These are phyloP conservation scores for Neopelma chrysocephalum DNA, from an alignment of 2,797 vertebrate genomes.

Conservation along the genomic window DNA sequence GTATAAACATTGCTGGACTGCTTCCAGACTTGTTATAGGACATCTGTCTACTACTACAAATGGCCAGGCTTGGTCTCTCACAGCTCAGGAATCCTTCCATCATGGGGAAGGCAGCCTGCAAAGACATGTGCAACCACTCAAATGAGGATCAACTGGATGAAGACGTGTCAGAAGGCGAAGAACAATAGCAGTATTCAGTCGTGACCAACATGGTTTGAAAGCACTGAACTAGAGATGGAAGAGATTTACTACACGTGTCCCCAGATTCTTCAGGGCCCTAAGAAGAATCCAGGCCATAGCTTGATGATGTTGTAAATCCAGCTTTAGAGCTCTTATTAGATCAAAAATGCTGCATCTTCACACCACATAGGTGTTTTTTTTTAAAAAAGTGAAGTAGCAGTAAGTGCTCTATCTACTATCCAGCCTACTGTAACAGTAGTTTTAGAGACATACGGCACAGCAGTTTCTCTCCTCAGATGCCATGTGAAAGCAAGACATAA, in stretches of 20 bases:
- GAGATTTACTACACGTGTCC: not conserved
- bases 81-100: not conserved
- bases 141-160: not conserved
- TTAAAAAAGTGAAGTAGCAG: not conserved
- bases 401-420: not conserved
- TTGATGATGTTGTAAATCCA: not conserved
- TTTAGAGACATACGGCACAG: not conserved
- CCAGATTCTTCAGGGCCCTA: not conserved
- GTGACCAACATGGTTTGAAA: not conserved
- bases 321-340: not conserved
- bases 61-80: not conserved
- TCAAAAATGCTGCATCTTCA: not conserved
- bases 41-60: not conserved
- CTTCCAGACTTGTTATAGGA: not conserved
- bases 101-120: not conserved
- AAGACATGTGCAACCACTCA: not conserved
- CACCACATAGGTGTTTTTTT: not conserved
- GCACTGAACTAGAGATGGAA: not conserved
- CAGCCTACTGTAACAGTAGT: not conserved
- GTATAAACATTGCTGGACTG: not conserved
- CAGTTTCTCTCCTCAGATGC: not conserved
- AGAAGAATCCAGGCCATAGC: not conserved
- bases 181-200: not conserved
- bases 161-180: not conserved
- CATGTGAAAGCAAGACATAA: constrained; percentile 15